These are phyloP conservation scores for Trachymyrmex cornetzi DNA, from an alignment of 1,140 invertebrate species.

Conservation along the genomic window DNA sequence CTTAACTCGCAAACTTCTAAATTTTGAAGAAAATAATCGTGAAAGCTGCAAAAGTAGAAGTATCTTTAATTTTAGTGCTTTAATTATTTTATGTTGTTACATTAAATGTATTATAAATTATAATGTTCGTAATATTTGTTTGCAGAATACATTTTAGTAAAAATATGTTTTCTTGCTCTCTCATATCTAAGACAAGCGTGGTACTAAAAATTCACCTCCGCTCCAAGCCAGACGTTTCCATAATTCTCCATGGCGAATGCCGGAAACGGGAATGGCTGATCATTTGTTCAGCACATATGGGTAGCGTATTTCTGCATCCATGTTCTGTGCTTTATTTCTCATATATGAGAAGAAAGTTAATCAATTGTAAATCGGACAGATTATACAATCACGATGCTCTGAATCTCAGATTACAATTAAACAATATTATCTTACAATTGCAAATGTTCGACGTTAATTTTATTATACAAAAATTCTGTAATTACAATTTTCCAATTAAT, in stretches of 20 bases:
- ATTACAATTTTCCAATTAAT: background rate
- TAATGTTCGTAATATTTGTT: background rate
- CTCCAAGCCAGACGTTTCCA: conserved; percentile 32
- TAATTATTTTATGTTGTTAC: background rate
- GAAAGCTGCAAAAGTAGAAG: no score
- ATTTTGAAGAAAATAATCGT: no score
- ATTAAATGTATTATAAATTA: background rate
- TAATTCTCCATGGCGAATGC: conserved; percentile 27
- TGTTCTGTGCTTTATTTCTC: background rate
- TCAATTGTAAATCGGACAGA: background rate
- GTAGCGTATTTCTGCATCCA: conserved; percentile 5
- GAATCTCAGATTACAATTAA: background rate
- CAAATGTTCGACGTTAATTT: background rate
- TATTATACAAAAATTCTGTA: background rate
- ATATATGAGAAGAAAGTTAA: background rate
- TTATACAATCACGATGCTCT: background rate
- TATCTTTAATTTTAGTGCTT: background rate
- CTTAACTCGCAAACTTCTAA: no score
- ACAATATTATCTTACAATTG: background rate
- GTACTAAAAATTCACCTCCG: conserved; percentile 39
- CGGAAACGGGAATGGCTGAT: conserved; percentile 38
- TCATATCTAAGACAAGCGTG: conserved; percentile 9
- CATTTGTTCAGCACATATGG: conserved; percentile 39
- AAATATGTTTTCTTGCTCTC: conserved; percentile 1
- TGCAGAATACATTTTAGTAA: background rate